Evolutionary conservation across 2,113 vertebrate species (phyloP).

Genomic region (Thryonomys swinderianus): DNA sequence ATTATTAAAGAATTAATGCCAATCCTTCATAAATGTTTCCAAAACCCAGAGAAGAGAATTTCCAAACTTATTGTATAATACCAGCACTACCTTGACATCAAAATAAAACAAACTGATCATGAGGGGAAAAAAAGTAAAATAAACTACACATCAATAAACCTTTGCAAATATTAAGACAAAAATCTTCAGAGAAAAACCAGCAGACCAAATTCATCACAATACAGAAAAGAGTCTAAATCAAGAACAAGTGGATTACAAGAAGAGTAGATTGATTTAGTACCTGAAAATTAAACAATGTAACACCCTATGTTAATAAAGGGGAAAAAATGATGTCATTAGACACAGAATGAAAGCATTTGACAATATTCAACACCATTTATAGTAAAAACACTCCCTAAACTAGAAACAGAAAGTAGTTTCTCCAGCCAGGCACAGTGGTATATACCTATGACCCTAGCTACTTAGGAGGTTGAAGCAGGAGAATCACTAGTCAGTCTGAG

Average conservation of each 20-base stretch:
- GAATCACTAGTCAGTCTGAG: background rate
- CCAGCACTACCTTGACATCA: background rate
- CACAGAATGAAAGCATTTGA: background rate
- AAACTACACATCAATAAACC: background rate
- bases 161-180: constrained; percentile 23
- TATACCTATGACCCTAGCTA: background rate
- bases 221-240: background rate
- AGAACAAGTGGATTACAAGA: background rate
- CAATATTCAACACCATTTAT: background rate
- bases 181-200: constrained; percentile 28
- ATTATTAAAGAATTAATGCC: background rate
- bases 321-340: constrained; percentile 8
- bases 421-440: background rate
- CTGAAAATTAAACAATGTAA: background rate
- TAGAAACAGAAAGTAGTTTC: background rate
- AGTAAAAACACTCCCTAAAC: background rate
- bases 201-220: constrained; percentile 46
- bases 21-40: constrained; percentile 46
- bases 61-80: background rate
- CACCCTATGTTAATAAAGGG: background rate
- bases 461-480: background rate
- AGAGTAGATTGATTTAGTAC: constrained; percentile 50
- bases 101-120: constrained; percentile 5
- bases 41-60: constrained; percentile 20
- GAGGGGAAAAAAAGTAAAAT: background rate